Evolutionary conservation across 2,113 vertebrate genomes (phyloP).

Genomic region (Hippocampus guttulatus): DNA sequence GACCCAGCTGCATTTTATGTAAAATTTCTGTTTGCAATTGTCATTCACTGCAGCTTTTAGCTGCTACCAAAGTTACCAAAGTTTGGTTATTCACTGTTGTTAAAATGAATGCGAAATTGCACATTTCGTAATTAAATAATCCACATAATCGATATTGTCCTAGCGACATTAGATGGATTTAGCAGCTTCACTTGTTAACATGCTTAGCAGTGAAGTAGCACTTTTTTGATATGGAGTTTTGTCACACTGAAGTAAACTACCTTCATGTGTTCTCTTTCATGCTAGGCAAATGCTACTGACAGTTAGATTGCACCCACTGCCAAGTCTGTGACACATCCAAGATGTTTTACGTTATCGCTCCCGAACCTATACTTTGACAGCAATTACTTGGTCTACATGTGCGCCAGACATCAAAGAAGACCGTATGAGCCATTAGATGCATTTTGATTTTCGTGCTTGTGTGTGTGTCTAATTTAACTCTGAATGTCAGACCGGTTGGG

Average conservation of each 20-base stretch:
- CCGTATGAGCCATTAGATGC: slow-evolving; percentile 26
- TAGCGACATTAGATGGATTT: slow-evolving; percentile 9
- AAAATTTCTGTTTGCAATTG: not conserved
- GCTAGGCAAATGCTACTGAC: slow-evolving; percentile 31
- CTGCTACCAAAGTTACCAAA: too few relatives aligned
- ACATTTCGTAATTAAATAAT: slow-evolving; percentile 17
- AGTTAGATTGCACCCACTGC: slow-evolving; percentile 21
- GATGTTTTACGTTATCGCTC: slow-evolving; percentile 40
- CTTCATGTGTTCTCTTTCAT: slow-evolving; percentile 32
- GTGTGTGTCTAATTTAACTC: slow-evolving; percentile 52
- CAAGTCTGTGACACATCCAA: slow-evolving; percentile 22
- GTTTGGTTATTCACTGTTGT: not conserved
- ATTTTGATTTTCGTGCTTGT: slow-evolving; percentile 51
- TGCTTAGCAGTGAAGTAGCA: too few relatives aligned
- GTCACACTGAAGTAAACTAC: slow-evolving; percentile 25
- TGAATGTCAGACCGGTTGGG: slow-evolving; percentile 38
- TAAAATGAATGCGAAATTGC: slow-evolving; percentile 16
- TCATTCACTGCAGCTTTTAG: not conserved
- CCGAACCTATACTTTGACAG: slow-evolving; percentile 50
- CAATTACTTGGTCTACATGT: slow-evolving; percentile 61
- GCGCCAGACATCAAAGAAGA: slow-evolving; percentile 55
- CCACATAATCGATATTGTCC: slow-evolving; percentile 25
- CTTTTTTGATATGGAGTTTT: not conserved
- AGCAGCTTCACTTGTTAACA: not conserved
- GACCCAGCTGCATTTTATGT: not conserved